A percentile compares a stretch with the other conserved stretches of the same genome.
Evolutionary conservation across 2,113 vertebrate species (phyloP).

Genomic region (Calonectris borealis): DNA sequence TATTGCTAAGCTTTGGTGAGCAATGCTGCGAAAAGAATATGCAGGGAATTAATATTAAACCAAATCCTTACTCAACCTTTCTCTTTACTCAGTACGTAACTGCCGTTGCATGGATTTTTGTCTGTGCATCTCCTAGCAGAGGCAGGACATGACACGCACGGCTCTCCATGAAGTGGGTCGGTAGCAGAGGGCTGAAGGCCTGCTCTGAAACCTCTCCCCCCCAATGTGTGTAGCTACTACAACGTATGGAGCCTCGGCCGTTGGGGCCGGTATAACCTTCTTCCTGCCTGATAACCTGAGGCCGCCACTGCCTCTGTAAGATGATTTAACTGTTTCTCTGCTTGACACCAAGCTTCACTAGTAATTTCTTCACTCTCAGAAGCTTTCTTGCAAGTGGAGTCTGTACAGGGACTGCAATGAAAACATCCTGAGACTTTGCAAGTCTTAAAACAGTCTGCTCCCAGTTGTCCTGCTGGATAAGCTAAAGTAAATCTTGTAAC

Average conservation of each 20-base stretch:
- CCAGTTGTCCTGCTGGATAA: neutral
- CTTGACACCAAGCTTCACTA: neutral
- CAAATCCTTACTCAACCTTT: neutral
- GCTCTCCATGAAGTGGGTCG: neutral
- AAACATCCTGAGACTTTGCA: neutral
- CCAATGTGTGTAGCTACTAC: neutral
- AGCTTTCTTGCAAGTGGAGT: neutral
- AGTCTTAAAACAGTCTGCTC: neutral
- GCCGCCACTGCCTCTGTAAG: neutral
- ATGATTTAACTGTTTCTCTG: neutral
- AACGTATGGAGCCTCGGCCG: neutral
- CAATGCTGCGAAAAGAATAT: neutral
- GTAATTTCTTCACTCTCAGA: neutral
- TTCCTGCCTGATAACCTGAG: constrained; percentile 1
- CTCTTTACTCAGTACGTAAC: fast-evolving
- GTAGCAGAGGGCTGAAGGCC: neutral
- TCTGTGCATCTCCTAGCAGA: neutral
- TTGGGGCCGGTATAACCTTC: neutral
- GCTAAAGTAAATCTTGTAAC: neutral
- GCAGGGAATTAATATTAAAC: neutral
- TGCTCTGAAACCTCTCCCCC: neutral
- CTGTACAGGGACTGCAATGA: neutral
- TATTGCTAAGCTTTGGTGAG: neutral
- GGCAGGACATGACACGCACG: neutral
- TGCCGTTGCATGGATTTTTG: neutral